Conservation (phyloP, 2,888 invertebrate species). For the Chironomus tentans region DNA sequence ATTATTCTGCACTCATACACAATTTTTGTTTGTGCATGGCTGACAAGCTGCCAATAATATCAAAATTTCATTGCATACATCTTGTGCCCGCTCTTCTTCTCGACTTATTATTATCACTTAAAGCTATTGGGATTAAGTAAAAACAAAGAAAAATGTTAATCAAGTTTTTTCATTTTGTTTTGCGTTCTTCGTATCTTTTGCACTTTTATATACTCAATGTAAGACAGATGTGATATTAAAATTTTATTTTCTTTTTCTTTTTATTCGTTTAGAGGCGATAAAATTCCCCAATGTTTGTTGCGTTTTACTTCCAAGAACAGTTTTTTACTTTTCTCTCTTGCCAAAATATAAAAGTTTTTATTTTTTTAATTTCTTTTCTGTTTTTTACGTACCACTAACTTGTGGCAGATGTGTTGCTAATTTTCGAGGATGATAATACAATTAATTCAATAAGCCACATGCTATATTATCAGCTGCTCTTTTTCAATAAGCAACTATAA, state of each 20-base stretch:
- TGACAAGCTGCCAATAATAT: slow-evolving; percentile 23
- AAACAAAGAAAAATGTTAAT: not conserved
- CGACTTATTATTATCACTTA: not conserved
- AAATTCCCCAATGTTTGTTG: not conserved
- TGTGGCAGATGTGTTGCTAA: slow-evolving; percentile 1
- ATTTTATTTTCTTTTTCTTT: not conserved
- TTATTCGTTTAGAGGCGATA: not conserved
- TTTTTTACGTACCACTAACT: not conserved
- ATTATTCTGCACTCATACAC: not conserved
- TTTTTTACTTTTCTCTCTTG: not conserved
- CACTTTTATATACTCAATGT: not conserved
- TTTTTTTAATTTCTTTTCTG: not conserved
- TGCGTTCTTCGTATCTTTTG: not conserved
- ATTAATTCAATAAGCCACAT: slow-evolving; percentile 16
- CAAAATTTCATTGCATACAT: not conserved
- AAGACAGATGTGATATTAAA: slow-evolving; percentile 1
- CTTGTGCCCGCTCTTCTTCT: not conserved
- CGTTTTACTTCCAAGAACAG: too few relatives aligned
- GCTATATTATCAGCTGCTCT: not conserved
- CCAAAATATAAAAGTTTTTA: not conserved
- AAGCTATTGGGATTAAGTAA: not conserved
- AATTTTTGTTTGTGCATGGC: not conserved
- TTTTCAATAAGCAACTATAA: too few relatives aligned
- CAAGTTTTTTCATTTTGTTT: not conserved
- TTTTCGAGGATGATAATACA: not conserved